Base-by-base conservation (phyloP, 2,113 vertebrate species). In the Apeltes quadracus region DNA sequence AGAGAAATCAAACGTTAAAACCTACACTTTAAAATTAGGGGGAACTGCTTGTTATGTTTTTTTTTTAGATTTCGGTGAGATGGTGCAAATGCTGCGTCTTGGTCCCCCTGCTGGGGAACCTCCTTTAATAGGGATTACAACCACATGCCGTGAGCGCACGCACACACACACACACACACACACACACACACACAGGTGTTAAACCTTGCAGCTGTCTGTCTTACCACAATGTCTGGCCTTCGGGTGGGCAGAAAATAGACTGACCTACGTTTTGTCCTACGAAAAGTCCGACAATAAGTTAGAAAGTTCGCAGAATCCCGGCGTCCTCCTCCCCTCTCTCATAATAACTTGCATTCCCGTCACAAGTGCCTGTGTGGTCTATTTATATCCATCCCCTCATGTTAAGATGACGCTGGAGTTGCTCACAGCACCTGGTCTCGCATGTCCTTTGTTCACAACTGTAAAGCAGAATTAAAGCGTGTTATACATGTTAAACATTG, bases 131-230 rank as follows among this genome's bases (percentile, higher is more conserved):
- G 80, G 74, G 62, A 79, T 72, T 27, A 63, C 68, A 90, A 84
- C 89, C 89, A 90, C 85, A 89, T 85, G 32, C 66, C 75, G 76
- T 39, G 61, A 77, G 12, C 43, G 56, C 58, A 61, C 44, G 29
- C 41, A 39, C 43, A 74, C 51, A 65, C 51, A 65, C 48, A 59
- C 46, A 72, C 39, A 57, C 13, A 69, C 53, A 72, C 57, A 68
- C 72, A 72, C 63, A 79, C 34, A 79, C 56, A 72, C 58, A 74
- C 10, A 1, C 0, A 50, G 36, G 41, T 10, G 53, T 77, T 79
- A 81, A 81, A 79, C 51, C 44, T 77, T 72, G 89, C 93, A 93
- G 92, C 92, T 94, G 90, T 91, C 85, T 59, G 65, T 66, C 46
- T 72, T 57, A 88, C 69, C 75, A 81, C 76, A 82, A 39, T 62